Evolutionary conservation across 2,113 vertebrate genomes (phyloP).

Genomic region (Rhinolophus ferrumequinum): DNA sequence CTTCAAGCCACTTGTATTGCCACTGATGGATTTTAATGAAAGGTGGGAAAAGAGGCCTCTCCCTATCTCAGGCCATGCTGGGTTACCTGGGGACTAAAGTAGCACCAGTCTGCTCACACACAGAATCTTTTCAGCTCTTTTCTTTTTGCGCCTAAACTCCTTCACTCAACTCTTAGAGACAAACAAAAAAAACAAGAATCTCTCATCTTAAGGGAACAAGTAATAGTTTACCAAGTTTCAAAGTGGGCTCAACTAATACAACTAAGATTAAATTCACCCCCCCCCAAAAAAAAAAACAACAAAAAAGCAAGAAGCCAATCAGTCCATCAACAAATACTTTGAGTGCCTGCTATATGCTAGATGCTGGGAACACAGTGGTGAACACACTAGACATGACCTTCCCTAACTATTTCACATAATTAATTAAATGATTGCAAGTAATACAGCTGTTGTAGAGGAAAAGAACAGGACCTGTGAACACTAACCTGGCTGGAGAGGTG

Average conservation of each 20-base stretch:
- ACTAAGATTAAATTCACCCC: not conserved
- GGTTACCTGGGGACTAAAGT: not conserved
- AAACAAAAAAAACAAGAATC: not conserved
- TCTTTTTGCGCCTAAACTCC: not conserved
- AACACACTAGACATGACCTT: not conserved
- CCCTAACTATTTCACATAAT: not conserved
- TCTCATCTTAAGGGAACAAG: not conserved
- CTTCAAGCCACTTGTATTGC: not conserved
- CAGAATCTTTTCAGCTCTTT: not conserved
- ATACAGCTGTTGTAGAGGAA: not conserved
- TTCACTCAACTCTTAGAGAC: not conserved
- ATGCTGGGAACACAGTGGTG: not conserved
- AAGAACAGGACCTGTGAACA: not conserved
- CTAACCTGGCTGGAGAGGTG: not conserved
- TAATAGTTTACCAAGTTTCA: not conserved
- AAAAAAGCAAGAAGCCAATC: not conserved
- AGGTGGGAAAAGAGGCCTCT: not conserved
- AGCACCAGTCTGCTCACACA: not conserved
- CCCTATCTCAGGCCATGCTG: not conserved
- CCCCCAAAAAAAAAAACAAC: too few species aligned
- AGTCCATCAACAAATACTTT: not conserved
- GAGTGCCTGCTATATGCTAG: not conserved
- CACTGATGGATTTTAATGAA: not conserved
- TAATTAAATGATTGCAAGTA: not conserved
- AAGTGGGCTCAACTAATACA: not conserved